Percentiles rank a stretch among this genome's conserved stretches.
Evolutionary conservation across 2,113 vertebrate species (phyloP).

Genomic region (Nematolebias whitei): DNA sequence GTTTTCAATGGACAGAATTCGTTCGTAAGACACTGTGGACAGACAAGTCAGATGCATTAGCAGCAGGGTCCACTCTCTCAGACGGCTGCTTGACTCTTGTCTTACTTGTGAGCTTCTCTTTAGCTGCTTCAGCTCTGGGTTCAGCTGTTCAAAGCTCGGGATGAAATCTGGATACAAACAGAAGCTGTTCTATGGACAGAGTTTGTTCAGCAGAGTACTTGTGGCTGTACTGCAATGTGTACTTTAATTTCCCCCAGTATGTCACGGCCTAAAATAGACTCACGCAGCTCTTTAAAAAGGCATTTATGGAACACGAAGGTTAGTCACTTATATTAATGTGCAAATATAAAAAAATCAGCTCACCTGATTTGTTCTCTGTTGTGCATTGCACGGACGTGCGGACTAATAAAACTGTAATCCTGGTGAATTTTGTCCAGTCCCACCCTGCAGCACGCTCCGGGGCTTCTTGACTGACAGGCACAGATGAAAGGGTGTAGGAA

Average conservation of each 20-base stretch:
- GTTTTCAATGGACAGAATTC: slow-evolving; percentile 70
- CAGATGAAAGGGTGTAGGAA: slow-evolving; percentile 60
- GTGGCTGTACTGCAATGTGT: neutral
- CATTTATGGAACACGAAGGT: neutral
- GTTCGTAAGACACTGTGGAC: slow-evolving; percentile 69
- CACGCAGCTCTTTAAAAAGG: slow-evolving; percentile 1
- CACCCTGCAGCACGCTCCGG: slow-evolving; percentile 27
- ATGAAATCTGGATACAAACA: neutral
- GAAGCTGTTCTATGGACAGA: slow-evolving; percentile 1
- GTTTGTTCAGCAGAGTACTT: neutral
- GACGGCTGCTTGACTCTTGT: neutral
- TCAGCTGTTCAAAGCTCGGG: neutral
- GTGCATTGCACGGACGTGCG: neutral
- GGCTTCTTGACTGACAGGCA: slow-evolving; percentile 72
- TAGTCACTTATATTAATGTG: neutral
- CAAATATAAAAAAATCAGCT: slow-evolving; percentile 16
- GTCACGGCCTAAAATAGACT: slow-evolving; percentile 64
- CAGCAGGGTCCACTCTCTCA: neutral
- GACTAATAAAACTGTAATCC: slow-evolving; percentile 3
- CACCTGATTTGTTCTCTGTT: slow-evolving; percentile 44
- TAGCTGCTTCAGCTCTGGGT: slow-evolving; percentile 1
- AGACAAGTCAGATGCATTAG: slow-evolving; percentile 16
- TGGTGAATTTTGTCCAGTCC: slow-evolving; percentile 17
- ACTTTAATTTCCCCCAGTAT: no score
- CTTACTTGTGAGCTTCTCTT: slow-evolving; percentile 53